Percentiles rank a stretch among this genome's conserved stretches.
These are phyloP conservation scores for Myotis myotis DNA, from an alignment of 2,797 vertebrate genomes.

Conservation along the genomic window DNA sequence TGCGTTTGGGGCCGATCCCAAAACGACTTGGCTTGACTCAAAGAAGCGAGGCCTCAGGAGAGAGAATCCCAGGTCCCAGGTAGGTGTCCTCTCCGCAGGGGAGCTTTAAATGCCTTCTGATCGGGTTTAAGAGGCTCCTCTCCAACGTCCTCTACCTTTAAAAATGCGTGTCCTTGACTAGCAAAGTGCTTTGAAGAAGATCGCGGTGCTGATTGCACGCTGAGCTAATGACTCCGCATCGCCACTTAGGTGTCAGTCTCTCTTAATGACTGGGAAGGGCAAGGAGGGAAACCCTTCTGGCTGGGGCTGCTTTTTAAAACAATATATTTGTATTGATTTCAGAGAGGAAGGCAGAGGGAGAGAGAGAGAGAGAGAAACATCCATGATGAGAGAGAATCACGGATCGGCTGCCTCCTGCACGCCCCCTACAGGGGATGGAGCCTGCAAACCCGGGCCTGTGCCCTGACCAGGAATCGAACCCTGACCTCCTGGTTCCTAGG, in stretches of 20 bases:
- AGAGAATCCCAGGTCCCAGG: conserved; percentile 43
- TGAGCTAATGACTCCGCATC: conserved; percentile 76
- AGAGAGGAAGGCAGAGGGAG: too few species aligned
- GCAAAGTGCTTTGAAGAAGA: conserved; percentile 75
- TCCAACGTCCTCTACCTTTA: conserved; percentile 68
- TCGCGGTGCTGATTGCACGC: conserved; percentile 63
- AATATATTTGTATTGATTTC: too few species aligned
- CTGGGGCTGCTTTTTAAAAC: background rate
- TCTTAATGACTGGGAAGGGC: conserved; percentile 67
- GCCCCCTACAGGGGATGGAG: too few species aligned
- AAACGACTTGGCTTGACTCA: conserved; percentile 61
- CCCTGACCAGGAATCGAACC: too few species aligned
- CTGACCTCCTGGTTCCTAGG: too few species aligned
- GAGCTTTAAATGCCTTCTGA: conserved; percentile 67
- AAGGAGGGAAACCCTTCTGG: background rate
- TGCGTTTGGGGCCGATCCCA: conserved; percentile 65
- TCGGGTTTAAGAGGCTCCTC: conserved; percentile 64
- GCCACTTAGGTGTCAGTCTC: conserved; percentile 69
- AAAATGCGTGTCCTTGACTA: conserved; percentile 65
- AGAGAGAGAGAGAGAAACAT: too few species aligned
- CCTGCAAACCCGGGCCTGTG: too few species aligned
- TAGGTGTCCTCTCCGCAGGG: conserved; percentile 49
- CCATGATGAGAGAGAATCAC: too few species aligned
- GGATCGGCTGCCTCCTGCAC: too few species aligned
- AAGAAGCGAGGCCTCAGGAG: conserved; percentile 64